Conservation (phyloP, 1,140 invertebrate species). For the Archivesica marissinica region DNA sequence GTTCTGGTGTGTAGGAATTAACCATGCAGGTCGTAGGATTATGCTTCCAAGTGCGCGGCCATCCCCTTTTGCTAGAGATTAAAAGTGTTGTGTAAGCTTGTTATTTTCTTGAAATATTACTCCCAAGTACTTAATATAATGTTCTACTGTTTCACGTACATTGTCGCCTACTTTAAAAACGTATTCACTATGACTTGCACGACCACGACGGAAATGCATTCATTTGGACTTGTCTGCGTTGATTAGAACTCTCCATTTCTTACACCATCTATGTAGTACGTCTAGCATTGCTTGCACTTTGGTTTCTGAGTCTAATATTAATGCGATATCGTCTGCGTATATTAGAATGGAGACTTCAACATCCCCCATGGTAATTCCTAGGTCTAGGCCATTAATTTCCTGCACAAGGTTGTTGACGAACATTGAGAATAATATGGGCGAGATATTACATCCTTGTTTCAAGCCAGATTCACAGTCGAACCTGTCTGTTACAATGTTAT, state of each 20-base stretch:
- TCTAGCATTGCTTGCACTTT: neutral
- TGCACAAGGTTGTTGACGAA: neutral
- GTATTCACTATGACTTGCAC: neutral
- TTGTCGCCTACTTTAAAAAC: neutral
- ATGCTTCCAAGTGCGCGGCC: slow-evolving; percentile 5
- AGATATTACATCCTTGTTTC: neutral
- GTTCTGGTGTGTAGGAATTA: too few relatives aligned
- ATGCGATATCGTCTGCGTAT: neutral
- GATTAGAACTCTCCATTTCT: neutral
- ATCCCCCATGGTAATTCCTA: neutral
- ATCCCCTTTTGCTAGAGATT: slow-evolving; percentile 26
- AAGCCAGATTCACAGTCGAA: neutral
- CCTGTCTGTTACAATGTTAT: neutral
- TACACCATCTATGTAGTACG: neutral
- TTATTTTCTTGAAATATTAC: slow-evolving; percentile 36
- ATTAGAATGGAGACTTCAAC: neutral
- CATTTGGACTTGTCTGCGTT: slow-evolving; percentile 42
- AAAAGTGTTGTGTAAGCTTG: slow-evolving; percentile 18
- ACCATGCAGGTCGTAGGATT: too few relatives aligned
- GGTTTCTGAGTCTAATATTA: neutral
- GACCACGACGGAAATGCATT: slow-evolving; percentile 26
- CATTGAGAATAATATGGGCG: neutral
- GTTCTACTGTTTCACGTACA: neutral
- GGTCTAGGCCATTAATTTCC: neutral
- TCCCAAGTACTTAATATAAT: slow-evolving; percentile 30